Conservation (phyloP, 2,888 invertebrate species). For the Terebella lapidaria region DNA sequence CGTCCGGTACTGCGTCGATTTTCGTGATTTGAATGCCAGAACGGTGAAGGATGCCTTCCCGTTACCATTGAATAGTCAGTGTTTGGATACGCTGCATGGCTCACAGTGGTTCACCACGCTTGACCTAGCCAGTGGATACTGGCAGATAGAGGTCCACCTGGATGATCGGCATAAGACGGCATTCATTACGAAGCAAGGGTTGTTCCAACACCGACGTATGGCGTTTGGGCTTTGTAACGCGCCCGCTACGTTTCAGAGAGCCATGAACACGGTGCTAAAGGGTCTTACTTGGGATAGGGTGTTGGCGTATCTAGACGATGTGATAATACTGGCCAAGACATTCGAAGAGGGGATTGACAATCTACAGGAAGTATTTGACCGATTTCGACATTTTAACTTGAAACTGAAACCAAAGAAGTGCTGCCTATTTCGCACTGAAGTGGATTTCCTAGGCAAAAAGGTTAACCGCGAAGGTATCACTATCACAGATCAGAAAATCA, state of each 20-base stretch:
- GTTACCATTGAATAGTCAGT: no score
- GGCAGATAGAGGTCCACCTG: no score
- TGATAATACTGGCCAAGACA: not conserved
- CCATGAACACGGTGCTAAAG: not conserved
- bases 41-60: no score
- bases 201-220: not conserved
- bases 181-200: not conserved
- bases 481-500: no score
- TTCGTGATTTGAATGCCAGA: no score
- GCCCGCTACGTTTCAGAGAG: not conserved
- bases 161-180: not conserved
- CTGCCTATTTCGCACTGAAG: not conserved
- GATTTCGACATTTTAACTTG: not conserved
- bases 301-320: not conserved
- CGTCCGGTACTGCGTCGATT: no score
- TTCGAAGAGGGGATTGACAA: not conserved
- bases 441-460: no score
- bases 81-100: no score
- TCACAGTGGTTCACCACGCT: no score
- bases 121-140: no score
- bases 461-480: no score
- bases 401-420: conserved; percentile 2
- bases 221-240: no score
- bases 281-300: not conserved
- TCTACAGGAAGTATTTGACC: not conserved